Percentiles rank a stretch among this genome's conserved stretches.
Evolutionary conservation across 1,140 invertebrate genomes (phyloP).

Genomic region (Melanaphis sacchari): DNA sequence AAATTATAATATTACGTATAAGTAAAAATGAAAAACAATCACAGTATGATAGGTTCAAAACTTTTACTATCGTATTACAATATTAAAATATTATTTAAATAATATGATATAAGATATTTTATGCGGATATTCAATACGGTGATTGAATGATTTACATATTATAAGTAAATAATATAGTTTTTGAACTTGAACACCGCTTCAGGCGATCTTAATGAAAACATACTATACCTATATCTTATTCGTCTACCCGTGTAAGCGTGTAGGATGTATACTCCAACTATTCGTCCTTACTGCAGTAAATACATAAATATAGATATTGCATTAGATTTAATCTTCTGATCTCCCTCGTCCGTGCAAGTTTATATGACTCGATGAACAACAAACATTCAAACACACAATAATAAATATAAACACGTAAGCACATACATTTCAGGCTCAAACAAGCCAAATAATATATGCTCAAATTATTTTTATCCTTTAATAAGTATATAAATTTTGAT

Average conservation of each 20-base stretch:
- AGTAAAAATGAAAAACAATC: not conserved
- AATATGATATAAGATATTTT: no score
- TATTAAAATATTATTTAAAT: no score
- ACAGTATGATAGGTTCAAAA: not conserved
- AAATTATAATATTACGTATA: not conserved
- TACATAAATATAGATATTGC: not conserved
- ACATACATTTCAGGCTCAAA: not conserved
- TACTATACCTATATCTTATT: not conserved
- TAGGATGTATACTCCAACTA: not conserved
- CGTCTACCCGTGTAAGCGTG: not conserved
- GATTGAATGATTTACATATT: not conserved
- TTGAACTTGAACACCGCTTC: constrained; percentile 33
- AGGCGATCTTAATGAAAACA: not conserved
- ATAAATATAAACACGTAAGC: not conserved
- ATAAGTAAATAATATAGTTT: not conserved
- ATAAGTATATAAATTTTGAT: not conserved
- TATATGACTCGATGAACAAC: not conserved
- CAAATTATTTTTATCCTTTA: not conserved
- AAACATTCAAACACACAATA: not conserved
- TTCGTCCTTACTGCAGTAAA: not conserved
- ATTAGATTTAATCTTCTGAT: not conserved
- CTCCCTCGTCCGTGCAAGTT: no score
- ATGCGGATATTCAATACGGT: not conserved
- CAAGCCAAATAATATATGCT: no score
- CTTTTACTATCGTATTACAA: not conserved